Conservation (phyloP, 2,888 invertebrate genomes). For the Sturmia bella region DNA sequence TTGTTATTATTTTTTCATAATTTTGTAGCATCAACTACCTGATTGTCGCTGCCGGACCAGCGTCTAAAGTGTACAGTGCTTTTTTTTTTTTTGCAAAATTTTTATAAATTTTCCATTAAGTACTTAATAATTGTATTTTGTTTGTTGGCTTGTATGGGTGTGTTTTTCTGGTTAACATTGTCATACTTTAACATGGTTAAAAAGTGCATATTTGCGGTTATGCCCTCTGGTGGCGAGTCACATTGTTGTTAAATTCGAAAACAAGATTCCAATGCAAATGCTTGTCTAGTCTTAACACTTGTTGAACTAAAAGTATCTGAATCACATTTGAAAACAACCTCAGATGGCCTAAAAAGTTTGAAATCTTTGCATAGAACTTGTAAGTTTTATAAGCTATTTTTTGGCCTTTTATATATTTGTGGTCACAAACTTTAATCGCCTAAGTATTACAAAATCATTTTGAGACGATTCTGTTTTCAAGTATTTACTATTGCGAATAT, state of each 20-base stretch:
- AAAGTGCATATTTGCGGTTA: constrained; percentile 37
- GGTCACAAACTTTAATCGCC: too few relatives aligned
- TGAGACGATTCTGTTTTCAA: too few relatives aligned
- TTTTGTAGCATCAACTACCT: background rate
- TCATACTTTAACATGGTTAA: background rate
- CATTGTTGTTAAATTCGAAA: background rate
- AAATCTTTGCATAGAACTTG: too few relatives aligned
- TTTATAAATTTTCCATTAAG: constrained; percentile 60
- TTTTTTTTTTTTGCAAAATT: constrained; percentile 28
- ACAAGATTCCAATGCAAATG: too few relatives aligned
- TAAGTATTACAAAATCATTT: too few relatives aligned
- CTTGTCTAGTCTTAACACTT: too few relatives aligned
- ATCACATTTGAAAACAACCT: too few relatives aligned
- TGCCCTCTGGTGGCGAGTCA: background rate
- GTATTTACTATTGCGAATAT: too few relatives aligned
- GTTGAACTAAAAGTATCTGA: too few relatives aligned
- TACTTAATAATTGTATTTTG: constrained; percentile 28
- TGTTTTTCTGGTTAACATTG: background rate
- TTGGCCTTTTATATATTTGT: too few relatives aligned
- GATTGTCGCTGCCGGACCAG: background rate
- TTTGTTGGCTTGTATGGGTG: background rate
- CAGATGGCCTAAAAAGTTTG: too few relatives aligned
- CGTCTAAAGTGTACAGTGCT: background rate
- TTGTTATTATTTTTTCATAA: constrained; percentile 53
- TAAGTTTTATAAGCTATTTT: too few relatives aligned